Evolutionary conservation across 1,140 invertebrate genomes (phyloP), one percentile per base, ranked within the genome.

Genomic region (Liolophura sinensis): DNA sequence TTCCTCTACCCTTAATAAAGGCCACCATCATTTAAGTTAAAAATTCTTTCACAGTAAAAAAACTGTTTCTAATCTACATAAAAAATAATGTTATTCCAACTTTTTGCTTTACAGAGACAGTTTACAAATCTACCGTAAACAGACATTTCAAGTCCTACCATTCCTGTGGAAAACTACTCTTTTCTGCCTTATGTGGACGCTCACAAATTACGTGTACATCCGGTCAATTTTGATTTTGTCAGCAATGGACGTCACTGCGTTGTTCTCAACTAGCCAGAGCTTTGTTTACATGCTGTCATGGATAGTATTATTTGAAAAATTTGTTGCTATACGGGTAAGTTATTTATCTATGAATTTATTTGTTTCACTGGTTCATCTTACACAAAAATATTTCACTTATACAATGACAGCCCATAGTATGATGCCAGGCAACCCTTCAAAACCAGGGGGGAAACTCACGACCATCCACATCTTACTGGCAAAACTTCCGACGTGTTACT

Each of bases 291-390:
- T 97, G 12, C 87, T 98, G 3, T 96, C 94, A 0, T 97, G 95
- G 95, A 95, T 97, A 59, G 94, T 97, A 74, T 86, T 97, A 51
- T 95, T 97, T 79, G 93, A 97, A 78, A 94, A 97, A 81, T 98
- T 97, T 85, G 94, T 97, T 63, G 95, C 95, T 56, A 91, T 97
- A 18, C 87, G 95, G 86, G 95, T 98, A 85, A 91, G 91, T 88
- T 64, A 11, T 18, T 3, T 20, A 4, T 12, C 25, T 40, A 9
- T 40, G 9, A 40, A 40, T 40, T 40, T 40, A 9, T 40, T 40
- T 40, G 3, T 40, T 40, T 40, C 31, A n/a, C n/a, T n/a, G n/a
- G n/a, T n/a, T n/a, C n/a, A n/a, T n/a, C n/a, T n/a, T n/a, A n/a
- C n/a, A n/a, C n/a, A n/a, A n/a, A n/a, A n/a, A n/a, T n/a, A n/a